These are phyloP conservation scores for Florisuga fusca DNA, from an alignment of 2,797 vertebrate genomes.

Conservation along the genomic window DNA sequence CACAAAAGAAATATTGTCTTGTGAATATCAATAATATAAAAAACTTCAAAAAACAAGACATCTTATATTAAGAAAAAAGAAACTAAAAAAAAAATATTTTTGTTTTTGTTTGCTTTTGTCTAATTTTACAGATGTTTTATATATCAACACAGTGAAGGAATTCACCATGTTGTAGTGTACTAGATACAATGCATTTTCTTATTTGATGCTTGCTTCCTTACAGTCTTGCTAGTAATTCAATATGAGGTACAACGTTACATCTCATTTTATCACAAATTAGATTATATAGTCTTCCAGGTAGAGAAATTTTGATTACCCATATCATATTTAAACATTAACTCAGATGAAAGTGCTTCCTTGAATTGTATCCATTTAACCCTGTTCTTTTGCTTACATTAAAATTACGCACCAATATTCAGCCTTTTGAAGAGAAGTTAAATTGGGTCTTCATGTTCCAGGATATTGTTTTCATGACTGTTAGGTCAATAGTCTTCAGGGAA, in stretches of 20 bases:
- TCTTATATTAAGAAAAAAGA: neutral
- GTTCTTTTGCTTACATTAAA: neutral
- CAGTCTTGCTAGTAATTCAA: neutral
- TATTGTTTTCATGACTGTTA: neutral
- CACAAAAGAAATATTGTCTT: neutral
- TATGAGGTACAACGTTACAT: neutral
- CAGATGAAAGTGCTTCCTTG: rapidly evolving
- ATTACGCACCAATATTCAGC: neutral
- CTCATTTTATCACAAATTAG: neutral
- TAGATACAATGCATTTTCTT: neutral
- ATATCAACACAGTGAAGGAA: neutral
- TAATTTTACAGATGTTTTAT: neutral
- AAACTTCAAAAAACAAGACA: neutral
- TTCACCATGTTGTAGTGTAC: neutral
- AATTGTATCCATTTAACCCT: neutral
- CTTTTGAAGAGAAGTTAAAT: neutral
- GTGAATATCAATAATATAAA: neutral
- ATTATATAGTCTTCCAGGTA: neutral
- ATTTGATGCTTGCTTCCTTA: neutral
- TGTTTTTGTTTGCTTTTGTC: neutral
- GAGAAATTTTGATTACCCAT: neutral
- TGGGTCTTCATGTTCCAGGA: neutral
- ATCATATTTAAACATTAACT: neutral
- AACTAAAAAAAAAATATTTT: neutral
- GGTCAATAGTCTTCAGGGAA: neutral